Evolutionary conservation across 1,140 invertebrate species (phyloP), one percentile per base, ranked within the genome.

Genomic region (Nasonia vitripennis): DNA sequence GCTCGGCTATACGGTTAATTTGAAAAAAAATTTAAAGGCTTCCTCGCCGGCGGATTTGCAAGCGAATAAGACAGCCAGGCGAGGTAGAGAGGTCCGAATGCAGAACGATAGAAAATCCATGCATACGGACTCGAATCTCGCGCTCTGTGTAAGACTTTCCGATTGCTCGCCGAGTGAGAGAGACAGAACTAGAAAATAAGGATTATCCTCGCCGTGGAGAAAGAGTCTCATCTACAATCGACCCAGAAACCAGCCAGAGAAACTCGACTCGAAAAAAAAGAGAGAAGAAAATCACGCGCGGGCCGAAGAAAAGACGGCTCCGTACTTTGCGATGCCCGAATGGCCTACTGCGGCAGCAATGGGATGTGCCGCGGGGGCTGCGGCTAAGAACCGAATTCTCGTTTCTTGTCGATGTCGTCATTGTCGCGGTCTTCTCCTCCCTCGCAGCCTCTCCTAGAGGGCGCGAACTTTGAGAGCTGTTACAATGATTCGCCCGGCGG

Each of bases 121-220:
- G 23, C 70, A n/a, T 9, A 45, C 20, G 4, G 20, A 20, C 31
- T 45, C 20, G 74, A 11, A 51, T 2, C 12, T 11, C 27, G 51
- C 27, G 78, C 4, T 37, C 17, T 27, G 27, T 51, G 5, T 20
- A 45, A 79, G 27, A 67, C 31, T 20, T 79, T 11, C 12, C 51
- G 51, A 79, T 79, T 79, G 31, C 55, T 79, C 31, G 51, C 3
- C 34, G 78, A 34, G 37, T 27, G 48, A 12, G 82, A 78, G 85
- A 86, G 75, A 7, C 27, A 68, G 75, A 78, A 77, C 86, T 20
- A 79, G 75, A 78, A 80, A 75, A 77, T 71, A 84, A 31, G 81
- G 81, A 71, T 31, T 71, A 31, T 34, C 27, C 23, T 31, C 31
- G 20, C 7, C 9, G 14, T 11, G 77, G 80, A 31, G 68, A 27